Percentiles rank a stretch among this genome's conserved stretches.
Evolutionary conservation across 1,140 invertebrate species (phyloP).

Genomic region (Telenomus remus): DNA sequence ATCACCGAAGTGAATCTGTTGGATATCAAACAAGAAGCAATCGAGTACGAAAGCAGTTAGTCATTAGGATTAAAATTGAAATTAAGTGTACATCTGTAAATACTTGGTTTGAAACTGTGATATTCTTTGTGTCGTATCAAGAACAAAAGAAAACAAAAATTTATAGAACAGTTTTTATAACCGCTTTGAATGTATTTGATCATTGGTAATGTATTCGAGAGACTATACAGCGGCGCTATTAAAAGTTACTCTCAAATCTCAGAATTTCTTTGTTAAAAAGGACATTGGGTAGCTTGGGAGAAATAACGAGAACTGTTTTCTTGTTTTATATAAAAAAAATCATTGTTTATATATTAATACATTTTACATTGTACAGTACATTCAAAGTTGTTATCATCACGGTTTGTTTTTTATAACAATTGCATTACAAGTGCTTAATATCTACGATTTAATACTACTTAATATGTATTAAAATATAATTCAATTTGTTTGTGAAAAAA

Average conservation of each 20-base stretch:
- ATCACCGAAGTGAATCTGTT: slow-evolving; percentile 15
- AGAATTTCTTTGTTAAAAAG: background rate
- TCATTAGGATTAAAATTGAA: slow-evolving; percentile 16
- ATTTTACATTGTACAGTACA: slow-evolving; percentile 50
- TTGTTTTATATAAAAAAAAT: slow-evolving; percentile 31
- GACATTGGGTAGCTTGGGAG: no score
- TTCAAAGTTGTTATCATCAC: slow-evolving; percentile 35
- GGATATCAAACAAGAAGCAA: slow-evolving; percentile 39
- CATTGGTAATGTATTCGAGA: background rate
- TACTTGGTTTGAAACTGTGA: slow-evolving; percentile 33
- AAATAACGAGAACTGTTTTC: no score
- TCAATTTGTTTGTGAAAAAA: slow-evolving; percentile 3
- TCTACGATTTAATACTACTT: slow-evolving; percentile 24
- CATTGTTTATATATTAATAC: slow-evolving; percentile 50
- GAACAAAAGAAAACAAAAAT: slow-evolving; percentile 14
- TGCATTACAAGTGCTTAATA: slow-evolving; percentile 43
- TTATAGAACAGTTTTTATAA: background rate
- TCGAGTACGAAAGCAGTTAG: slow-evolving; percentile 43
- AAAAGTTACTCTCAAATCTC: background rate
- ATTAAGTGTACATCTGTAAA: slow-evolving; percentile 1
- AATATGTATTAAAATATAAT: slow-evolving; percentile 22
- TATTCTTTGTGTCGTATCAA: slow-evolving; percentile 26
- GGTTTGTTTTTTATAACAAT: slow-evolving; percentile 24
- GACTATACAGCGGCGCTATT: background rate
- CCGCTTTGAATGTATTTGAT: slow-evolving; percentile 1